phyloP scores from a whole-genome alignment of 2,797 vertebrate genomes.

The Echiichthys vipera region DNA sequence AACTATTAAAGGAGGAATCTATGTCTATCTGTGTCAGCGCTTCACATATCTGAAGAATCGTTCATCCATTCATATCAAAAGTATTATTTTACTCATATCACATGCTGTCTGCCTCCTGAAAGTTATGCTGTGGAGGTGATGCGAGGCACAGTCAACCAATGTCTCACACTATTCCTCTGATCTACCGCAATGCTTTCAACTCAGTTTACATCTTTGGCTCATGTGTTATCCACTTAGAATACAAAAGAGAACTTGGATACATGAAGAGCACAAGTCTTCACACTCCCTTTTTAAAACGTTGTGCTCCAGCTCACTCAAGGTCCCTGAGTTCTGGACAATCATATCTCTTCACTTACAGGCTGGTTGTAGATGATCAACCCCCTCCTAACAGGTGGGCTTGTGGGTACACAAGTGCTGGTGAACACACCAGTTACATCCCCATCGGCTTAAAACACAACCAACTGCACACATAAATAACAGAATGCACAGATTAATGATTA shows the following conservation, averaged over 20 bases:
- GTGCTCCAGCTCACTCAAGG: no score
- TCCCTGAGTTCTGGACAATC: no score
- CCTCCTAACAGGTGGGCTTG: slow-evolving; percentile 90
- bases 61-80: no score
- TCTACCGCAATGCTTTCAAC: background rate
- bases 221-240: background rate
- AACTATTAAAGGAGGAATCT: no score
- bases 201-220: background rate
- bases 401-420: slow-evolving; percentile 94
- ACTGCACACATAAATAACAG: slow-evolving; percentile 73
- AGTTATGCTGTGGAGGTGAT: background rate
- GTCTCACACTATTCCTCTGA: background rate
- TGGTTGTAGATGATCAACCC: slow-evolving; percentile 92
- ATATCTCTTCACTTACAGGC: slow-evolving; percentile 81
- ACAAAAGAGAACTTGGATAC: background rate
- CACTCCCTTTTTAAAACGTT: background rate
- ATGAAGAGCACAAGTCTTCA: background rate
- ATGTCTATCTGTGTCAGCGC: no score
- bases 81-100: background rate
- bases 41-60: no score
- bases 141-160: no score
- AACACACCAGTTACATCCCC: slow-evolving; percentile 98
- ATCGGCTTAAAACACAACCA: slow-evolving; percentile 94
- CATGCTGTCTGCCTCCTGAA: no score
- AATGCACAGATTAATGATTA: background rate